phyloP scores from a whole-genome alignment of 2,888 invertebrate species.

The Electrophaes corylata region DNA sequence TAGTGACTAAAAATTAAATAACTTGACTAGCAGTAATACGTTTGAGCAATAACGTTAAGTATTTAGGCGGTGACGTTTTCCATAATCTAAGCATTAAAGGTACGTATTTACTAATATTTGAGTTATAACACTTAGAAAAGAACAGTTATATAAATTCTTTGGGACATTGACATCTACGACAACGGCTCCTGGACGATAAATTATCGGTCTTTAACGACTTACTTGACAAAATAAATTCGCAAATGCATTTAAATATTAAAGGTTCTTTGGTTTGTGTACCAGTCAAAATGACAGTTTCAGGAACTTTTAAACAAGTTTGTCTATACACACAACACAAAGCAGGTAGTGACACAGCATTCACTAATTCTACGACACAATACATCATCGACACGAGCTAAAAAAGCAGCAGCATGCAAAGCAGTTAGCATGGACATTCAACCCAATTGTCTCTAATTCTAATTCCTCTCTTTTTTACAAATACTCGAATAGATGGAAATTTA shows the following conservation, averaged over 20 bases:
- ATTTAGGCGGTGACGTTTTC: background rate
- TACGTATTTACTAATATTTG: background rate
- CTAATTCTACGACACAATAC: background rate
- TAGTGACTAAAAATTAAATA: background rate
- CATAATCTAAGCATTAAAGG: background rate
- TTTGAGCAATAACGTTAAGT: background rate
- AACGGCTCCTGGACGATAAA: background rate
- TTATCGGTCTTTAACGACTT: background rate
- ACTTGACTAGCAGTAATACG: too few relatives aligned
- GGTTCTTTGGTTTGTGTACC: background rate
- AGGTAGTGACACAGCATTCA: conserved; percentile 1
- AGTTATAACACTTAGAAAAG: background rate
- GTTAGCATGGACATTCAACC: conserved; percentile 10
- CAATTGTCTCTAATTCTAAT: conserved; percentile 3
- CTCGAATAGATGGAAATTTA: background rate
- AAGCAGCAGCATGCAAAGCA: background rate
- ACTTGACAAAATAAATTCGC: background rate
- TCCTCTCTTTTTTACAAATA: background rate
- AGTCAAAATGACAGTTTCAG: background rate
- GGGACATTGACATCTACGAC: background rate
- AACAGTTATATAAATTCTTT: background rate
- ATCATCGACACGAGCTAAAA: background rate
- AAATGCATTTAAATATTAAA: background rate
- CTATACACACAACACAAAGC: conserved; percentile 1
- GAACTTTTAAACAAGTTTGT: background rate